These are phyloP conservation scores for Calypte anna DNA, from an alignment of 2,113 vertebrate genomes.

Conservation along the genomic window DNA sequence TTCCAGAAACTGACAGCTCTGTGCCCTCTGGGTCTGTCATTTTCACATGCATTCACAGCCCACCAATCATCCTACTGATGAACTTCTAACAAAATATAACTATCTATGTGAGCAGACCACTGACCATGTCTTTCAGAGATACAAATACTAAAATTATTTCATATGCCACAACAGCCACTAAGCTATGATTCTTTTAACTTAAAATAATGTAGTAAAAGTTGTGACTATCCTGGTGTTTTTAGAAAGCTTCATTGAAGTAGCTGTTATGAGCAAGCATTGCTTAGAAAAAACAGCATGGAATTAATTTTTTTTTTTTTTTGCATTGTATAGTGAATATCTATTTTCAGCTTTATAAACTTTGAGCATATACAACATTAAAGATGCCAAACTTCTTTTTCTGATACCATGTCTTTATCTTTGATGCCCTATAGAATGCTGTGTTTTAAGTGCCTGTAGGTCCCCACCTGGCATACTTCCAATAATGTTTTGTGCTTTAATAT, in stretches of 20 bases:
- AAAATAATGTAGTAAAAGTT: not conserved
- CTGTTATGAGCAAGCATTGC: not conserved
- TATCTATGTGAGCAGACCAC: not conserved
- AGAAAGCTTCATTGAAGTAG: not conserved
- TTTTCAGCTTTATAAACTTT: not conserved
- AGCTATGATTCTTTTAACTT: not conserved
- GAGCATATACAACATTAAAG: not conserved
- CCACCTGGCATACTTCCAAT: not conserved
- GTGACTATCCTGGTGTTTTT: not conserved
- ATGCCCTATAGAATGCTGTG: not conserved
- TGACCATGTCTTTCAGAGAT: not conserved
- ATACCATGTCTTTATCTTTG: not conserved
- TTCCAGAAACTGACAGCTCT: not conserved
- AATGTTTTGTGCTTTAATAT: not conserved
- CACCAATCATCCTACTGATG: not conserved
- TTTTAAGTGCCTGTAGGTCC: not conserved
- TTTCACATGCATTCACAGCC: not conserved
- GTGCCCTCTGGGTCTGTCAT: not conserved
- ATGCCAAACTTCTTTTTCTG: not conserved
- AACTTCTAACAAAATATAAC: not conserved
- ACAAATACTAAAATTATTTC: not conserved
- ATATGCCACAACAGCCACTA: accelerated
- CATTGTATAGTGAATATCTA: not conserved
- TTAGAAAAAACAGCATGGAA: not conserved
- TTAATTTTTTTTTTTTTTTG: not conserved